Evolutionary conservation across 2,113 vertebrate genomes (phyloP).

Genomic region (Indicator indicator): DNA sequence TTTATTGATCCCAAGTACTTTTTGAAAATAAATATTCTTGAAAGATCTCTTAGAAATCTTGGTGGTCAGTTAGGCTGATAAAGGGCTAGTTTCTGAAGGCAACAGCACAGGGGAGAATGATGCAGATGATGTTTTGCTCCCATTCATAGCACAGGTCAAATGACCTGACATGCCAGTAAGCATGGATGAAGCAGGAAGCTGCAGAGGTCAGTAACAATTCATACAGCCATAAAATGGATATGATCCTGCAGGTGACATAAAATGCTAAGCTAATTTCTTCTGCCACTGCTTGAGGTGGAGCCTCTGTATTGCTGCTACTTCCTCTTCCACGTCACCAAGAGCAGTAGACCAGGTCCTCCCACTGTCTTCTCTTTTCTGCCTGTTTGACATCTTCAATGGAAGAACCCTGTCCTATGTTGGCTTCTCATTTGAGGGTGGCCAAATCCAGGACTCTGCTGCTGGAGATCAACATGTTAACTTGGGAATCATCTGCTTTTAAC

Average conservation of each 20-base stretch:
- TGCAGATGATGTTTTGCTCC: background rate
- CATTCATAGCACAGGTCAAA: background rate
- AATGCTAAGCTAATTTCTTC: background rate
- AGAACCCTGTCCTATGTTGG: background rate
- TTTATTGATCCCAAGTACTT: background rate
- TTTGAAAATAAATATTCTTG: background rate
- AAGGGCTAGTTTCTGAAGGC: background rate
- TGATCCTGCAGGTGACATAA: background rate
- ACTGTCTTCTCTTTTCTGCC: background rate
- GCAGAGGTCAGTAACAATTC: background rate
- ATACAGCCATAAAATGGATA: background rate
- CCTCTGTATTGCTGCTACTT: background rate
- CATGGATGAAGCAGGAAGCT: background rate
- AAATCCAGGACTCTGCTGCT: background rate
- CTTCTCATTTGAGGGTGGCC: background rate
- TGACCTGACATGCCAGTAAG: fast-evolving
- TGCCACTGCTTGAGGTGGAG: background rate
- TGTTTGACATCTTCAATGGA: background rate
- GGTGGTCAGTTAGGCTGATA: background rate
- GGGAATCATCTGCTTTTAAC: background rate
- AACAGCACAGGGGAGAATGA: background rate
- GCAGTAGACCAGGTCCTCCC: background rate
- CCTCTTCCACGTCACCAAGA: background rate
- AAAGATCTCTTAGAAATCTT: background rate
- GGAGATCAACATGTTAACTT: background rate